Conservation (phyloP, 2,113 vertebrate species). For the Podilymbus podiceps region DNA sequence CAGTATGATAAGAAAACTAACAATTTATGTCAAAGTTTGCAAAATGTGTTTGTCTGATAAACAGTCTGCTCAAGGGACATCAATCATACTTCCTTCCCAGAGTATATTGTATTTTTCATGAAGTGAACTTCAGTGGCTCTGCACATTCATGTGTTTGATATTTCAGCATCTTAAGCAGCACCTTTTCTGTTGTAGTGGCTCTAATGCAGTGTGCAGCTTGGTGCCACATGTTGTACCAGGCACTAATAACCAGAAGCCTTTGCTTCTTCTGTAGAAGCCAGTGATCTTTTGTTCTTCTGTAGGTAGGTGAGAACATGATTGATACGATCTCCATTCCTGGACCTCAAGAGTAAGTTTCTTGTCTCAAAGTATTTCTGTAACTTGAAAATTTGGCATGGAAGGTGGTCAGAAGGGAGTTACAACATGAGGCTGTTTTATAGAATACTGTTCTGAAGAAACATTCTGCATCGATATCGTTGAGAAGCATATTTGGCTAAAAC, state of each 20-base stretch:
- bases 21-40: conserved; percentile 83
- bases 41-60: conserved; percentile 83
- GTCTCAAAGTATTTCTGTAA: neutral
- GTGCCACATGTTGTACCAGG: neutral
- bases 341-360: neutral
- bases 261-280: neutral
- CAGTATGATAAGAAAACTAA: conserved; percentile 78
- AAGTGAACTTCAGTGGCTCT: conserved; percentile 76
- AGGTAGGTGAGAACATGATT: neutral
- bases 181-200: neutral
- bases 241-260: neutral
- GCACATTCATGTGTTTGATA: conserved; percentile 50
- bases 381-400: neutral
- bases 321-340: neutral
- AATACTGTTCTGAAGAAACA: neutral
- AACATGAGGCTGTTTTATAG: neutral
- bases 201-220: neutral
- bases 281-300: neutral
- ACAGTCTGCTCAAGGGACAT: conserved; percentile 75
- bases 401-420: neutral
- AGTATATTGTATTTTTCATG: conserved; percentile 78
- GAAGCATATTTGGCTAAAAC: neutral
- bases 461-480: neutral
- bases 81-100: conserved; percentile 75
- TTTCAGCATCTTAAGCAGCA: conserved; percentile 39